These are phyloP conservation scores for Anguilla japonica DNA, from an alignment of 2,113 vertebrate species.

Conservation along the genomic window DNA sequence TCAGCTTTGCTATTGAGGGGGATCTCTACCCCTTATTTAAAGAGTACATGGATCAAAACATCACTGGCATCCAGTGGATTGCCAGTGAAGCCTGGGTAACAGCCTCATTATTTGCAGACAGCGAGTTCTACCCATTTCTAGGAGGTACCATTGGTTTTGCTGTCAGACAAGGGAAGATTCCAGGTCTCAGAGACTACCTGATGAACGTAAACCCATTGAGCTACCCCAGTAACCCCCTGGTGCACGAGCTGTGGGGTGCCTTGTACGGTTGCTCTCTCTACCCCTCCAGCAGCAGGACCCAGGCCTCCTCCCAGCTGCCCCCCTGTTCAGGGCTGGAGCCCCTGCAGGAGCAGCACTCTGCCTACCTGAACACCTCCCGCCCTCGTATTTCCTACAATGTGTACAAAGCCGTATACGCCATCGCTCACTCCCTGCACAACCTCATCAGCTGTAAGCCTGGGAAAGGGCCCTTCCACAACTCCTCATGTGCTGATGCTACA, in stretches of 20 bases:
- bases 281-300: neutral
- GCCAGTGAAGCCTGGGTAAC: constrained; percentile 75
- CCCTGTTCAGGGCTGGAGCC: constrained; percentile 62
- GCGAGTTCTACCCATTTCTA: constrained; percentile 62
- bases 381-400: constrained; percentile 67
- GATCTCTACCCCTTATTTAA: constrained; percentile 68
- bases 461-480: constrained; percentile 64
- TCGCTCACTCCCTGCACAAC: constrained; percentile 72
- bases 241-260: constrained; percentile 66
- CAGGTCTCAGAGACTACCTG: constrained; percentile 61
- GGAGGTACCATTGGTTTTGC: constrained; percentile 72
- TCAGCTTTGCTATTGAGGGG: constrained; percentile 68
- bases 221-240: constrained; percentile 58
- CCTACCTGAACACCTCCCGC: constrained; percentile 66
- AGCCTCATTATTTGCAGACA: constrained; percentile 62
- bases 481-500: constrained; percentile 60
- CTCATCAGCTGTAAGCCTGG: constrained; percentile 60
- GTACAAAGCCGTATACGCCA: constrained; percentile 66
- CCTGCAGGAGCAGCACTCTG: constrained; percentile 54
- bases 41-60: constrained; percentile 67
- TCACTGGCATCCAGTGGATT: constrained; percentile 72
- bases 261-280: constrained; percentile 64
- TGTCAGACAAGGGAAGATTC: constrained; percentile 60
- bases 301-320: constrained; percentile 29
- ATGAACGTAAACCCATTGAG: constrained; percentile 56